Evolutionary conservation across 2,888 invertebrate species (phyloP).

Genomic region (Acleris laterana): DNA sequence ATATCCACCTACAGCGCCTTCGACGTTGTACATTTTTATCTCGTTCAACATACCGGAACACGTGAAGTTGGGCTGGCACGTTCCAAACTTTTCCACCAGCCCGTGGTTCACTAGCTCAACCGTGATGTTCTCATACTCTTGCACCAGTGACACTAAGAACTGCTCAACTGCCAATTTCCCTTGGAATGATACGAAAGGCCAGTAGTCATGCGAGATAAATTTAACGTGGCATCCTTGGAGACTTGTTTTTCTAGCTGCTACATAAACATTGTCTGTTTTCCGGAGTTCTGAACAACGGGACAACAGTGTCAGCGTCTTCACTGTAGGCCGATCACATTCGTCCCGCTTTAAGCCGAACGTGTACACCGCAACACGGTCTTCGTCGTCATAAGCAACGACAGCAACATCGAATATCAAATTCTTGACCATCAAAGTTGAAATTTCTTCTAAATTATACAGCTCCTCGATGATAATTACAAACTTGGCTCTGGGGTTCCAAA

Average conservation of each 20-base stretch:
- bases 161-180: constrained; percentile 45
- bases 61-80: constrained; percentile 40
- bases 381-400: constrained; percentile 37
- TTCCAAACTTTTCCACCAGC: constrained; percentile 47
- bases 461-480: constrained; percentile 50
- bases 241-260: constrained; percentile 10
- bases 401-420: constrained; percentile 46
- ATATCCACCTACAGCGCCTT: constrained; percentile 51
- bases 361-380: constrained; percentile 36
- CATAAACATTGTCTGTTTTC: constrained; percentile 15
- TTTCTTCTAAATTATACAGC: constrained; percentile 37
- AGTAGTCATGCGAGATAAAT: constrained; percentile 45
- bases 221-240: constrained; percentile 41
- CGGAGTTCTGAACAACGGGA: constrained; percentile 27
- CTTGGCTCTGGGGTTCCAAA: constrained; percentile 51
- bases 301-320: constrained; percentile 6
- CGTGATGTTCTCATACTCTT: constrained; percentile 41
- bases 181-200: constrained; percentile 49
- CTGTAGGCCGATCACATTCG: constrained; percentile 29
- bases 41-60: constrained; percentile 42
- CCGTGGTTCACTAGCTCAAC: constrained; percentile 44
- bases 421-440: constrained; percentile 44
- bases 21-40: constrained; percentile 44
- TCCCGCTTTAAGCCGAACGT: constrained; percentile 36
- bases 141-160: constrained; percentile 44